phyloP scores from a whole-genome alignment of 2,113 vertebrate species.

The Hippotragus niger region DNA sequence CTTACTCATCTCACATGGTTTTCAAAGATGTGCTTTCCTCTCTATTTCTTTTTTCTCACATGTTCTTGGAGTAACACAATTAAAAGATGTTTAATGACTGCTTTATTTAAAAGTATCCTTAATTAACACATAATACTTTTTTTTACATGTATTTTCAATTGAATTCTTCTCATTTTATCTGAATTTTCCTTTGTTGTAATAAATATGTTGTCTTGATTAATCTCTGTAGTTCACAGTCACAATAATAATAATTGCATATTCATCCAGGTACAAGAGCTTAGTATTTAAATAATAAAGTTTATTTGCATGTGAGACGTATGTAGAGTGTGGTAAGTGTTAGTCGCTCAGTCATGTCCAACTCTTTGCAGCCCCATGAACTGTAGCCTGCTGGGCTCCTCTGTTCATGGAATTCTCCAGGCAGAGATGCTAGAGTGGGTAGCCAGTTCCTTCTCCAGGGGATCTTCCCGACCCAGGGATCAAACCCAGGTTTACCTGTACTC shows the following conservation, averaged over 20 bases:
- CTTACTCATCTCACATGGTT: not conserved
- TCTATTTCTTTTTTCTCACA: not conserved
- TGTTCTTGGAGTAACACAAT: not conserved
- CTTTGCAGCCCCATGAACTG: not conserved
- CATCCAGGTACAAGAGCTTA: not conserved
- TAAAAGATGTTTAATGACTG: not conserved
- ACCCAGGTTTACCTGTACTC: not conserved
- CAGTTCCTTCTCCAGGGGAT: not conserved
- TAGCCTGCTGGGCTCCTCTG: not conserved
- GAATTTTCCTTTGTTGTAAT: constrained; percentile 19
- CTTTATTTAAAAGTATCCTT: not conserved
- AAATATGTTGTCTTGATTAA: not conserved
- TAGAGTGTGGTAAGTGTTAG: not conserved
- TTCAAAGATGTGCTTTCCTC: not conserved
- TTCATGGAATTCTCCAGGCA: not conserved
- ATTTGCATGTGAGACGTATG: not conserved
- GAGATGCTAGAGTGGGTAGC: not conserved
- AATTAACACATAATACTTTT: not conserved
- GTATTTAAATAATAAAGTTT: not conserved
- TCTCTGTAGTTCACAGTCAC: not conserved
- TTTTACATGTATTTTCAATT: not conserved
- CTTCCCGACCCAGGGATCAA: not conserved
- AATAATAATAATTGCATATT: not conserved
- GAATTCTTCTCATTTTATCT: not conserved
- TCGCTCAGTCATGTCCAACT: not conserved